Base-by-base conservation (phyloP, 2,888 invertebrate species). In the Sarcophaga caerulescens region DNA sequence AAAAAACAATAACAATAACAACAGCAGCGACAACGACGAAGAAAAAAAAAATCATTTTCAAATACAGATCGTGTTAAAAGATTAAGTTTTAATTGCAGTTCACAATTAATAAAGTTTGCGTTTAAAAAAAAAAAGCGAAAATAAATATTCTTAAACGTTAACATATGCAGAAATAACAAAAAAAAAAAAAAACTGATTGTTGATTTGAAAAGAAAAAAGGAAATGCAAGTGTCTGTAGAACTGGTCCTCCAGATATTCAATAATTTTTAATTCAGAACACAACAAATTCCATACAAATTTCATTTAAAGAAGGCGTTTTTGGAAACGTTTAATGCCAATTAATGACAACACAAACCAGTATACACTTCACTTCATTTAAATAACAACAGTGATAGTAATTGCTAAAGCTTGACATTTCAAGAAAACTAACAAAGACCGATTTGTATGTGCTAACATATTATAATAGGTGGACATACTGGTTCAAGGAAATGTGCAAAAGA, bases 21-120 rank as follows among this genome's bases (percentile, higher is more conserved):
- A 57, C 57, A 57, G 25, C 14, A 57, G 19, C 65, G 44, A 35
- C n/a, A n/a, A n/a, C 35, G 10, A 35, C 2, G 0, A 35, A 35
- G 44, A 45, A 66, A 65, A 65, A 76, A 76, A 76, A 60, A 66
- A 60, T 59, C 21, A 21, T 76, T 35, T 65, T 78, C 21, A 45
- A 63, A 69, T 17, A 57, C 57, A 60, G 85, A 80, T 77, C 83
- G 83, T 85, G 85, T 85, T 85, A 85, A 85, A 83, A 82, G 85
- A 85, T 85, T 76, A 77, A 85, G 65, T 74, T 52, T 83, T 84
- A 81, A 86, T 83, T 83, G 74, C 85, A 83, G 81, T 84, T 86
- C 74, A 81, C 85, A 84, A 80, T 70, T 84, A 83, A 84, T 81
- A 77, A 86, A 78, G 68, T 70, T 83, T 47, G 17, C 68, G 10